Conservation (phyloP, 2,113 vertebrate species). For the Bos javanicus region DNA sequence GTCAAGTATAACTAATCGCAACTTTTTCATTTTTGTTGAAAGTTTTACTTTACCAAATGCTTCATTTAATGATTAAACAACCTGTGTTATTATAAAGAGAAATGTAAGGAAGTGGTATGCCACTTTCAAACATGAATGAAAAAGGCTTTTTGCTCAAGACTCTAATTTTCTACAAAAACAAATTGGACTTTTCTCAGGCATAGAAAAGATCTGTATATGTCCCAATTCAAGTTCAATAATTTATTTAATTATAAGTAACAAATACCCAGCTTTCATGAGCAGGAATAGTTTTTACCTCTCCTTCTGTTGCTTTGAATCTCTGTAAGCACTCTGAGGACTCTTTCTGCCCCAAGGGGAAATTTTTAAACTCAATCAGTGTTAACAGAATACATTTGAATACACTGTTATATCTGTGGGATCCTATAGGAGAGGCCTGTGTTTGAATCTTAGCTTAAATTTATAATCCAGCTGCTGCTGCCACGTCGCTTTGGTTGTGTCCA, state of each 20-base stretch:
- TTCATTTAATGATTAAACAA: constrained; percentile 33
- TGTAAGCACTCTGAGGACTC: neutral
- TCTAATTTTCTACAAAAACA: constrained; percentile 27
- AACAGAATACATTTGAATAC: neutral
- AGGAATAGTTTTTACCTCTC: neutral
- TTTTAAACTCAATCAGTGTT: neutral
- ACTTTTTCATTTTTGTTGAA: constrained; percentile 53
- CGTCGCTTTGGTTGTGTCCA: rapidly evolving
- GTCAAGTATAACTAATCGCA: constrained; percentile 67
- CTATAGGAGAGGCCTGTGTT: neutral
- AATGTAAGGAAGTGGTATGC: neutral
- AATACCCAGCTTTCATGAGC: neutral
- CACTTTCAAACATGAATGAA: constrained; percentile 16
- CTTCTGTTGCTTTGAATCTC: neutral
- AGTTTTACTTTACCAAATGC: constrained; percentile 54
- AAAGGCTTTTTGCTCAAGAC: constrained; percentile 12
- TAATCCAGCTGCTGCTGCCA: neutral
- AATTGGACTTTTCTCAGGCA: neutral
- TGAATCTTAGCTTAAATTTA: neutral
- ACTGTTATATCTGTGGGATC: neutral
- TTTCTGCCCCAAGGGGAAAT: neutral
- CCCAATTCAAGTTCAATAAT: neutral
- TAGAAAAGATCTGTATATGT: neutral
- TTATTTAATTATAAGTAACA: constrained; percentile 4
- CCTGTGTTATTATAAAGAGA: constrained; percentile 26